Conservation (phyloP, 2,888 invertebrate species). For the Allygus modestus region DNA sequence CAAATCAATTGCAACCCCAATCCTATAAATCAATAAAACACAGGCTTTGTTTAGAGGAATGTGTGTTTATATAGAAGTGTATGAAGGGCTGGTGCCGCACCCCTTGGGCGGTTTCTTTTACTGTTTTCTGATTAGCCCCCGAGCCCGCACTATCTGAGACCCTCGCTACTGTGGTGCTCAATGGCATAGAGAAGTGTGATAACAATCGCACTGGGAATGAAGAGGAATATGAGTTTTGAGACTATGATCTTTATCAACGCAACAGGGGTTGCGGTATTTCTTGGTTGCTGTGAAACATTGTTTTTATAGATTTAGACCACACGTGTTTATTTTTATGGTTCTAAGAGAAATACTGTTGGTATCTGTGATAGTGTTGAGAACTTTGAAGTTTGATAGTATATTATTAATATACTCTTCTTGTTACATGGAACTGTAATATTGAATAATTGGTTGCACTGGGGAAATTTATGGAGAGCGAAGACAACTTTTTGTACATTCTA, state of each 20-base stretch:
- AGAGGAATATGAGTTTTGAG: not conserved
- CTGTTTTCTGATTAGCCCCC: constrained; percentile 53
- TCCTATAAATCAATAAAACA: constrained; percentile 57
- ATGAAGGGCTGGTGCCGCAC: constrained; percentile 10
- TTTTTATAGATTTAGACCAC: too few species aligned
- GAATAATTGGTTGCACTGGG: too few species aligned
- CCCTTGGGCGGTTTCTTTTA: constrained; percentile 53
- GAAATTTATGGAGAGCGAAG: too few species aligned
- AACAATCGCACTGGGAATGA: not conserved
- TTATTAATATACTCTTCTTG: too few species aligned
- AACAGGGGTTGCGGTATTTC: not conserved
- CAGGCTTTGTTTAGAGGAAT: constrained; percentile 36
- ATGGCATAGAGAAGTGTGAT: constrained; percentile 8
- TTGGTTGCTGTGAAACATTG: too few species aligned
- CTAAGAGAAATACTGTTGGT: too few species aligned
- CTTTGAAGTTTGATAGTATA: too few species aligned
- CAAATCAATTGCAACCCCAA: constrained; percentile 45
- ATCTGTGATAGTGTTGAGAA: too few species aligned
- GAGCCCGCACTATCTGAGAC: not conserved
- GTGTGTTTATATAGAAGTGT: constrained; percentile 49
- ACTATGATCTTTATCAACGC: not conserved
- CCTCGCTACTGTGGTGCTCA: not conserved
- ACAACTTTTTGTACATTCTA: too few species aligned
- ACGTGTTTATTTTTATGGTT: too few species aligned
- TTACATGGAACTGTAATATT: too few species aligned